Base-by-base conservation (phyloP, 2,797 vertebrate species). In the Siniperca undulata region DNA sequence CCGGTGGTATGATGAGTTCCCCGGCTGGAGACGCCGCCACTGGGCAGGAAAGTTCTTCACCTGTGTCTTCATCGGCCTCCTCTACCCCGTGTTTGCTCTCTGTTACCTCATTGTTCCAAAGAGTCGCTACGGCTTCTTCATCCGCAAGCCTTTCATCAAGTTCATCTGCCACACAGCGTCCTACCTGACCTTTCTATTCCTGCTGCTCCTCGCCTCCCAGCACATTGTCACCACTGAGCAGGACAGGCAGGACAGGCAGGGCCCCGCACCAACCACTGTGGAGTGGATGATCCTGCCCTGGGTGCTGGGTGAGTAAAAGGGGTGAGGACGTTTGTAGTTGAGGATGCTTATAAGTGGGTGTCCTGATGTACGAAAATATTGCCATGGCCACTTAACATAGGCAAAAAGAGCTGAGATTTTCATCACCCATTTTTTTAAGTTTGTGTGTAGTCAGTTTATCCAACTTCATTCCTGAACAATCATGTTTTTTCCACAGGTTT, bases 151-250 rank as follows among this genome's bases (percentile, higher is more conserved):
- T 81, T 99, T 99, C 95, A 99, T 99, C 96, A 99, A 99, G 95
- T 99, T 99, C 95, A 99, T 99, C 96, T 99, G 99, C 95, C 99
- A 99, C 93, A 99, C 99, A 0, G 96, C 99, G 1, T 99, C 99
- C n/a, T 99, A 99, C 93, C 94, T 99, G 96, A 99, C 98, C 92
- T 99, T 99, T 90, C 95, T 99, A 48, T 98, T 99, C 94, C 96
- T 99, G 92, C 95, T 99, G 89, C 94, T 99, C 64, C 96, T 99
- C 77, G 99, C 99, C 80, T 99, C 99, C 65, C 99, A 99, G 92
- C 97, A 98, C 89, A 97, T 99, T 62, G 97, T 97, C 91, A 95
- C 95, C 92, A 97, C 96, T 8, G 96, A 97, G 85, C 90, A 97
- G 82, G 95, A 94, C 89, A 93, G 96, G 87, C 97, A 98, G 90